Base-by-base conservation (phyloP, 2,113 vertebrate species). In the Muscicapa adusta region DNA sequence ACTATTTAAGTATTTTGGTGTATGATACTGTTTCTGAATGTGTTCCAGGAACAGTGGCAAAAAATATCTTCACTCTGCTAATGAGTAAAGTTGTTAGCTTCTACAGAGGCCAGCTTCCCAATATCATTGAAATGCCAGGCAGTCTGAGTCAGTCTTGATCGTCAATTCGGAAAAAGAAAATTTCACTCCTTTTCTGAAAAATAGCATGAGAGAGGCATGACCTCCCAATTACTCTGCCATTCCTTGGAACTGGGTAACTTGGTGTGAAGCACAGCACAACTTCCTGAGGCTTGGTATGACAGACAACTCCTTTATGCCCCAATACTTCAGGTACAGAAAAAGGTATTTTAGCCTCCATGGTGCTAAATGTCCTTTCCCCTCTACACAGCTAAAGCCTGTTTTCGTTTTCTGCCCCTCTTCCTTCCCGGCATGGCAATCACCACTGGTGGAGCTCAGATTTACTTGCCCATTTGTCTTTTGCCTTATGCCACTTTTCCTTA, bases 41-140 rank as follows among this genome's bases (percentile, higher is more conserved):
- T 3, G 31, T 75, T 76, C 58, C 67, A 83, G 58, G 51, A 93
- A 72, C 31, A 47, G 43, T 11, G 75, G 71, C 33, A 89, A 95
- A 94, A 96, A 94, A 51, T 89, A 75, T 77, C 54, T 91, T 91
- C 74, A 58, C 16, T 75, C 36, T 89, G 77, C 23, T 90, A 93
- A 85, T 62, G 62, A 93, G 63, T 80, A 34, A 91, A 85, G 42
- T 92, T 7, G 1, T 89, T 89, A 87, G 26, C 45, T 82, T 94
- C 84, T 89, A 42, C 85, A 76, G 74, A 62, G 50, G 77, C 77
- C 84, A 93, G 33, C 34, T 94, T 91, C 62, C 78, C 54, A 48
- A 14, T 79, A 73, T 50, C 58, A 58, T 13, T 74, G 66, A 97
- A 96, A 95, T 89, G 85, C 54, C 66, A 94, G 57, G 61, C 68